phyloP scores from a whole-genome alignment of 1,140 invertebrate species.

The Chrysomallon squamiferum region DNA sequence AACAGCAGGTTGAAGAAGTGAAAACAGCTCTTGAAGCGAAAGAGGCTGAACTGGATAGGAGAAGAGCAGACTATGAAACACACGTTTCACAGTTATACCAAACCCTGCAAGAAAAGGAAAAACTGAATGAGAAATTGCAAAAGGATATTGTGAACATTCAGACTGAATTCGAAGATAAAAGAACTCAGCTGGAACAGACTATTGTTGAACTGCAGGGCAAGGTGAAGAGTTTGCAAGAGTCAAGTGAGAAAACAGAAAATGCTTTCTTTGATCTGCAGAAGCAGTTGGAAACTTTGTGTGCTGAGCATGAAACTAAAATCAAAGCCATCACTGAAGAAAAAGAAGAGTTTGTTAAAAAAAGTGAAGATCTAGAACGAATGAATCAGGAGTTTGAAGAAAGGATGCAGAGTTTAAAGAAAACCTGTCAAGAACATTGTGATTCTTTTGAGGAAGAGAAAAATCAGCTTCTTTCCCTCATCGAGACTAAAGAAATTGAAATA shows the following conservation, averaged over 20 bases:
- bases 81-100: conserved; percentile 21
- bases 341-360: conserved; percentile 3
- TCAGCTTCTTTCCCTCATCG: background rate
- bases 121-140: conserved; percentile 20
- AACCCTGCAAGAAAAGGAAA: conserved; percentile 10
- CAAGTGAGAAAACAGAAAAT: conserved; percentile 10
- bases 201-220: conserved; percentile 15
- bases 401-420: conserved; percentile 7
- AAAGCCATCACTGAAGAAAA: conserved; percentile 7
- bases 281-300: conserved; percentile 11
- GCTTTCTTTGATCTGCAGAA: conserved; percentile 11
- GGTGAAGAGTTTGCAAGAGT: conserved; percentile 19
- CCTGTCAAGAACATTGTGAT: background rate
- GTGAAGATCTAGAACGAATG: conserved; percentile 12
- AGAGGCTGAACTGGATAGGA: conserved; percentile 8
- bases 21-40: conserved; percentile 1
- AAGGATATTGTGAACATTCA: conserved; percentile 29
- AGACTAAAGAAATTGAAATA: conserved; percentile 3
- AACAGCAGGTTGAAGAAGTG: conserved; percentile 4
- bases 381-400: conserved; percentile 13
- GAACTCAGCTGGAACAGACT: conserved; percentile 11
- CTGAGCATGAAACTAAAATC: background rate
- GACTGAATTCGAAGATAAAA: conserved; percentile 20
- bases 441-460: background rate
- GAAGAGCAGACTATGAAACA: conserved; percentile 17